Conservation (phyloP, 2,797 vertebrate species). For the Sebastes itinus region DNA sequence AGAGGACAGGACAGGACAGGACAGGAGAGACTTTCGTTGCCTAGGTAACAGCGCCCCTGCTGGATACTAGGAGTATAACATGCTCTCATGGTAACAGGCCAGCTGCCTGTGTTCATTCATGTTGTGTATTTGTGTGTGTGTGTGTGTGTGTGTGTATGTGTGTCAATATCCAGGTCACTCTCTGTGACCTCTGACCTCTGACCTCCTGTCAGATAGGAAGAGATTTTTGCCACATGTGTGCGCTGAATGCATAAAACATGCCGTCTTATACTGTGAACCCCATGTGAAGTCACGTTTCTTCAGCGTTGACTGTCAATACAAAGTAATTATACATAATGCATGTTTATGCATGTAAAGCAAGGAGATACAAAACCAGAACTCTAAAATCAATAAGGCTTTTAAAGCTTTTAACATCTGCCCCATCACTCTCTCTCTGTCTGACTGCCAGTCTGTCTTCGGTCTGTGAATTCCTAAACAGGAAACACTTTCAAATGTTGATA, state of each 20-base stretch:
- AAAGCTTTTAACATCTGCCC: slow-evolving; percentile 64
- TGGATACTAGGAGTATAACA: slow-evolving; percentile 36
- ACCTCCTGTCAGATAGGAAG: slow-evolving; percentile 46
- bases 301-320: not conserved
- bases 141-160: not conserved
- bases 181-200: slow-evolving; percentile 45
- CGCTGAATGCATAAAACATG: not conserved
- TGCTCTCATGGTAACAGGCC: slow-evolving; percentile 6
- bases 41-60: slow-evolving; percentile 56
- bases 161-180: slow-evolving; percentile 28
- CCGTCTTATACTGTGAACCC: not conserved
- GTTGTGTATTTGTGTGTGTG: not conserved
- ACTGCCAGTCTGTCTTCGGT: slow-evolving; percentile 15
- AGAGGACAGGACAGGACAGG: not conserved
- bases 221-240: slow-evolving; percentile 14
- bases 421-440: slow-evolving; percentile 7
- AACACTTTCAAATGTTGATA: not conserved
- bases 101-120: slow-evolving; percentile 30
- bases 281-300: not conserved
- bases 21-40: slow-evolving; percentile 1
- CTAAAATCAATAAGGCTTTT: slow-evolving; percentile 71
- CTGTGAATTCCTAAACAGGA: slow-evolving; percentile 38
- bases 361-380: slow-evolving; percentile 23
- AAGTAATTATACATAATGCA: slow-evolving; percentile 54
- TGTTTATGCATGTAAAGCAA: slow-evolving; percentile 51